Evolutionary conservation across 2,113 vertebrate species (phyloP), one percentile per base, ranked within the genome.

Genomic region (Solea senegalensis): DNA sequence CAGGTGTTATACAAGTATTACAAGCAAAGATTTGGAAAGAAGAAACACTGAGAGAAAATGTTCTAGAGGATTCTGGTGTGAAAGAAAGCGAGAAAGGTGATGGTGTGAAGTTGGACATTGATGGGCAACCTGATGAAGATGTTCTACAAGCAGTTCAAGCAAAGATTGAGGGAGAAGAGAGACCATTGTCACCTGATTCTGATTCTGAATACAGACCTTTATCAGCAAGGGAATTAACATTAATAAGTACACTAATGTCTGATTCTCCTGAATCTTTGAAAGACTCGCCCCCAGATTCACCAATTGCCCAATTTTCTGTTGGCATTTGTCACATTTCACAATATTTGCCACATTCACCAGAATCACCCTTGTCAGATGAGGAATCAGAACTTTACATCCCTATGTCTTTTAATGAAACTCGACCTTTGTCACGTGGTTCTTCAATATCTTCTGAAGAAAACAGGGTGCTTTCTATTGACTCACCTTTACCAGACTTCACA

Each of bases 121-220:
- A 2, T 59, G 46, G 52, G 69, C 27, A 55, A 65, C 14, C 41
- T 34, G 64, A 69, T 71, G 10, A 15, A 44, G 14, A 43, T 65
- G 21, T 44, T 69, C 13, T 10, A 7, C 26, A 62, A 40, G 7
- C 43, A 63, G 28, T 7, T 11, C 28, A 53, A 69, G 2, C 21
- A 59, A 39, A 57, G 8, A 51, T 3, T 43, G 44, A 62, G 26
- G 39, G 16, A 2, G 53, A 69, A 54, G 15, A 43, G 7, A 81
- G 72, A 74, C 60, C 68, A 39, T 49, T 83, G 40, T 80, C 67
- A 58, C 66, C 78, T 64, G 67, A 81, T 43, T 85, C 64, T 46
- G 52, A 3, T 49, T 55, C 44, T 16, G 80, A 84, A 2, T 68
- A 61, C 52, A 84, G 66, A 5, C 41, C 69, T 68, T 57, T 62